A percentile compares a stretch with the other conserved stretches of the same genome.
Conservation (phyloP, 2,888 invertebrate genomes). For the Aleiodes leptofemur region DNA sequence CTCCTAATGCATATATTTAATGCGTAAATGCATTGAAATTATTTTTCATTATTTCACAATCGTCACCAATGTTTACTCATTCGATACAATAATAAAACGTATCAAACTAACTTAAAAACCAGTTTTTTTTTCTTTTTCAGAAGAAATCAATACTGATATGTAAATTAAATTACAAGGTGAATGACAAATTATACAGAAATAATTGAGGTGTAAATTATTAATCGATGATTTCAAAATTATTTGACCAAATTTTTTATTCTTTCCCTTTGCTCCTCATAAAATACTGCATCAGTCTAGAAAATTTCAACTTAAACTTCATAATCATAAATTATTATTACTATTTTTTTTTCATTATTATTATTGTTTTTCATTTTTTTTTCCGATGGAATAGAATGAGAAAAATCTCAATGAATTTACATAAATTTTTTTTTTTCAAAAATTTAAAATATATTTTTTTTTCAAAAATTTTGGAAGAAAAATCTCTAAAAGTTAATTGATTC, state of each 20-base stretch:
- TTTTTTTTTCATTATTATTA: too few relatives aligned
- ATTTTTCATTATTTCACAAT: slow-evolving; percentile 19
- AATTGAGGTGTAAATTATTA: not conserved
- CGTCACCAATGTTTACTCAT: not conserved
- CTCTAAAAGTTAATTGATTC: too few relatives aligned
- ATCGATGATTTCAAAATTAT: not conserved
- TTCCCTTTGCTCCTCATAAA: not conserved
- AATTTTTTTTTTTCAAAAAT: too few relatives aligned
- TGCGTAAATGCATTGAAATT: slow-evolving; percentile 34
- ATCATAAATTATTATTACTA: slow-evolving; percentile 6
- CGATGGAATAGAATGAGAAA: not conserved
- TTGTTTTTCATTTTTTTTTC: not conserved
- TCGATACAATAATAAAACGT: not conserved
- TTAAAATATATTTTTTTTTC: too few relatives aligned
- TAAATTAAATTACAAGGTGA: too few relatives aligned
- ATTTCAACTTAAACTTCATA: slow-evolving; percentile 15
- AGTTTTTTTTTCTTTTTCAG: too few relatives aligned
- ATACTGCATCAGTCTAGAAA: slow-evolving; percentile 25
- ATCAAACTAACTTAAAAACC: not conserved
- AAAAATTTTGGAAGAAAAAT: too few relatives aligned
- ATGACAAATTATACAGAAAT: not conserved
- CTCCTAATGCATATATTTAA: not conserved
- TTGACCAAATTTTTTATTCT: not conserved
- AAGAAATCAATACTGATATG: too few relatives aligned
- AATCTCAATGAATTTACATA: too few relatives aligned